These are phyloP conservation scores for Orchestes rusci DNA, from an alignment of 2,888 invertebrate genomes.

Conservation along the genomic window DNA sequence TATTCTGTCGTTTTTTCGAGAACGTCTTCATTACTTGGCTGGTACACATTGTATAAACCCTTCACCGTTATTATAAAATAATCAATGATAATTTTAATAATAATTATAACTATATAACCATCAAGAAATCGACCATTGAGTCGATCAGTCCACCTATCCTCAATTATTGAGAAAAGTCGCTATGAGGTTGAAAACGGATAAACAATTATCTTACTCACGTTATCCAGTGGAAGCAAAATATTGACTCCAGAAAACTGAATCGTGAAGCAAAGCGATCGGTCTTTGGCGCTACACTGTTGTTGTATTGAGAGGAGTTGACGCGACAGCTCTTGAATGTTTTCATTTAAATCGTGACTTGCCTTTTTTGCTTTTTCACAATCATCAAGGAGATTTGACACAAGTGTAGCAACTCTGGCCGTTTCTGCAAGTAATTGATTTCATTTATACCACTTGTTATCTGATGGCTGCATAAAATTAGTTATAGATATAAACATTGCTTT, in stretches of 20 bases:
- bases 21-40: too few relatives aligned
- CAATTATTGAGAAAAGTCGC: too few relatives aligned
- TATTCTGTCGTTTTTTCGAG: too few relatives aligned
- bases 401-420: slow-evolving; percentile 51
- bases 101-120: neutral
- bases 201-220: slow-evolving; percentile 44
- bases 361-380: slow-evolving; percentile 51
- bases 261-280: slow-evolving; percentile 69
- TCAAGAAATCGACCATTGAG: neutral
- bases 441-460: too few relatives aligned
- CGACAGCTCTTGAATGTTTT: slow-evolving; percentile 53
- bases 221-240: slow-evolving; percentile 54
- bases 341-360: slow-evolving; percentile 49
- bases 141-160: too few relatives aligned
- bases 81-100: too few relatives aligned
- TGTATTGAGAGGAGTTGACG: slow-evolving; percentile 53
- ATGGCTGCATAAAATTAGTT: too few relatives aligned
- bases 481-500: too few relatives aligned
- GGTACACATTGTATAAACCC: too few relatives aligned
- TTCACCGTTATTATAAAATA: too few relatives aligned
- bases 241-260: slow-evolving; percentile 65
- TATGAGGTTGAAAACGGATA: too few relatives aligned
- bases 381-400: slow-evolving; percentile 51
- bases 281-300: slow-evolving; percentile 61
- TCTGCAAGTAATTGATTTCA: slow-evolving; percentile 42